Evolutionary conservation across 2,888 invertebrate genomes (phyloP), one percentile per base, ranked within the genome.

Genomic region (Eilema griseolum): DNA sequence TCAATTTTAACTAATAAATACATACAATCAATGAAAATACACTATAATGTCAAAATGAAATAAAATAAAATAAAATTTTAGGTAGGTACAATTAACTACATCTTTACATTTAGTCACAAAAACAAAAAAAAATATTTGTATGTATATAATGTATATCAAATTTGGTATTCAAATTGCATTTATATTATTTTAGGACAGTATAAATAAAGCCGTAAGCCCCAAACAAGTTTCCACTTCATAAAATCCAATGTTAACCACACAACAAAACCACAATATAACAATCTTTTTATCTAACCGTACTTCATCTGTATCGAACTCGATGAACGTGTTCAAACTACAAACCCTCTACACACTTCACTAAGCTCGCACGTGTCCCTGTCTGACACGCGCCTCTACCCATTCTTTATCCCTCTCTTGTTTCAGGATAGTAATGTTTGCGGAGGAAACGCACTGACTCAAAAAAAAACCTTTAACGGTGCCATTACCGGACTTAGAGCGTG

Each of bases 361-460:
- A 63, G 69, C 64, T 67, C 52, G 3, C 28, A 61, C 56, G 33
- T 59, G 28, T 72, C 66, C 59, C 37, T 75, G 68, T 62, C 31
- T 66, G 56, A 57, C 61, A 57, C 28, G 57, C 70, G 26, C 28
- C 16, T 24, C 14, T 12, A 10, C 1, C 24, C 41, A 65, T 33
- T 24, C 28, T 26, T 33, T 16, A 16, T 72, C 77, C 66, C 41
- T 24, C 67, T 79, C 70, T 66, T 62, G 14, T 69, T 41, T 67
- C 67, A 41, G 66, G 72, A 78, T 70, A 70, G 73, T 70, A 75
- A 74, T 82, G 77, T 79, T 77, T 79, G 73, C 74, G 72, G 73
- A 70, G 71, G 61, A 66, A 77, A 75, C 72, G 66, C 76, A 77
- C 71, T 75, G 80, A 71, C 65, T 76, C 74, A 78, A 79, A 82